phyloP scores from a whole-genome alignment of 2,888 invertebrate species.

The Pherbina coryleti region DNA sequence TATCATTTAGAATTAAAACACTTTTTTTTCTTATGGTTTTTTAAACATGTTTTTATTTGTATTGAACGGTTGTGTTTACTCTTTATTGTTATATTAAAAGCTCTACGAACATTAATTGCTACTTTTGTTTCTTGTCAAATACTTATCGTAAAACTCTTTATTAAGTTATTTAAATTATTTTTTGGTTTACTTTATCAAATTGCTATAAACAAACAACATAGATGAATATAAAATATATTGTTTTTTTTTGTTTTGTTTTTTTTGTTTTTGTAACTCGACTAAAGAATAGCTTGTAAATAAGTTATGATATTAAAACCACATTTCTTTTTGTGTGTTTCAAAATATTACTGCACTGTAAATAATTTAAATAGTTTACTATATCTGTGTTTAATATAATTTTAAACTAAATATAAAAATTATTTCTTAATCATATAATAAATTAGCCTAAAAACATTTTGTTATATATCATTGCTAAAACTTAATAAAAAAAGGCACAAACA shows the following conservation, averaged over 20 bases:
- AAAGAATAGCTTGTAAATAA: not conserved
- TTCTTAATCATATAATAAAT: not conserved
- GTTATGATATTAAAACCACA: no score
- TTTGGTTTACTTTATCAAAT: conserved; percentile 20
- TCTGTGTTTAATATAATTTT: not conserved
- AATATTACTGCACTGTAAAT: conserved; percentile 1
- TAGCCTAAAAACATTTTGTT: no score
- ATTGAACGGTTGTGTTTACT: not conserved
- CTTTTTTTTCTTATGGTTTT: conserved; percentile 5
- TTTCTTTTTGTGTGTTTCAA: no score
- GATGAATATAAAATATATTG: not conserved
- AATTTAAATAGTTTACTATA: not conserved
- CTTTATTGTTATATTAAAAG: conserved; percentile 45
- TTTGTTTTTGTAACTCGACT: not conserved
- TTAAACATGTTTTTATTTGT: conserved; percentile 23
- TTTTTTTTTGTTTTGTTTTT: not conserved
- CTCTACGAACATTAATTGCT: conserved; percentile 63
- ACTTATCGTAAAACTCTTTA: conserved; percentile 22
- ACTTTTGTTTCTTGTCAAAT: conserved; percentile 54
- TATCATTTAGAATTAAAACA: conserved; percentile 22
- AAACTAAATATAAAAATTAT: not conserved
- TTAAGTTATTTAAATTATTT: conserved; percentile 35
- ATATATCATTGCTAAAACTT: not conserved
- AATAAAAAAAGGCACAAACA: conserved; percentile 11
- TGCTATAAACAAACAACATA: conserved; percentile 22